Base-by-base conservation (phyloP, 2,888 invertebrate species). In the Leucophenga maculata region DNA sequence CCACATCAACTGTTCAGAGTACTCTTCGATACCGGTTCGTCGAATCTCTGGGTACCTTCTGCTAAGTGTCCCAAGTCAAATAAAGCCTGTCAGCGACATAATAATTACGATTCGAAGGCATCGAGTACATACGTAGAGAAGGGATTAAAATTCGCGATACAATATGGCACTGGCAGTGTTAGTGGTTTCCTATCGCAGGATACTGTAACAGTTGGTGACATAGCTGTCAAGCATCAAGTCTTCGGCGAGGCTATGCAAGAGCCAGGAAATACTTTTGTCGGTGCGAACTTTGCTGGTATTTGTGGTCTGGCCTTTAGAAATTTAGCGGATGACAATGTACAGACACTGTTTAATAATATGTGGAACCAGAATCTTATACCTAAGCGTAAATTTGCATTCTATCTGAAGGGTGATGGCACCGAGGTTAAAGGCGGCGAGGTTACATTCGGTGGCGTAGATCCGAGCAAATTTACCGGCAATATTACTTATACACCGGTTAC, bases 271-370 rank as follows among this genome's bases (percentile, higher is more conserved):
- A 94, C 96, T 20, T 99, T 99, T 89, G 95, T 98, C 39, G 97
- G 97, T 67, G 97, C 97, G 74, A 97, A 97, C 90, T 99, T 99
- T 89, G 98, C 99, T 89, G 97, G 98, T 74, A 98, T 99, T 86
- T 91, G 99, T 72, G 98, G 98, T 74, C 92, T 98, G 93, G 31
- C n/a, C 2, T 98, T 95, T 89, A 90, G 91, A 77, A 91, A 91
- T 32, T 97, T 98, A 85, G 91, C 97, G 0, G 96, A 97, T 72
- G 95, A 97, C 89, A 92, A 93, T 74, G 97, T 98, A 66, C 89
- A 90, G 32, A 97, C 98, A 2, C 94, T 97, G 70, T 97, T 98
- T 89, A 93, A 97, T 89, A 95, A 94, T 87, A 95, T 98, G 95
- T 91, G 95, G 69, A 89, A 91, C 22, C 97, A 98, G 89, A 90